These are phyloP conservation scores for Steromphala cineraria DNA, from an alignment of 2,888 invertebrate genomes.

Conservation along the genomic window DNA sequence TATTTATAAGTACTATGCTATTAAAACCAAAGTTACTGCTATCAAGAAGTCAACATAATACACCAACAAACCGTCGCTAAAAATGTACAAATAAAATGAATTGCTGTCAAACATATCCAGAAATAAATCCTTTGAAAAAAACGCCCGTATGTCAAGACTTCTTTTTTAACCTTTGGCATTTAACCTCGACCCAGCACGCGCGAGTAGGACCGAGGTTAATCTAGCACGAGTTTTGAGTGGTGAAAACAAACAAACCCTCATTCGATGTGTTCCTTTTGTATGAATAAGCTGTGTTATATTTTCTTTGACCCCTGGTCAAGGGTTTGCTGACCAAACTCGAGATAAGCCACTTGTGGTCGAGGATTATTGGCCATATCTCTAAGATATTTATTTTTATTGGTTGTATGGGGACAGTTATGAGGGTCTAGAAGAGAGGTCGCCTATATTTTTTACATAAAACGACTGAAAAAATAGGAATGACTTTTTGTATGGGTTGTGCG, in stretches of 20 bases:
- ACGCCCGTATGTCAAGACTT: background rate
- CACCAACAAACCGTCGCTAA: too few relatives aligned
- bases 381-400: background rate
- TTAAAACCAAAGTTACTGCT: too few relatives aligned
- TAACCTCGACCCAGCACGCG: conserved; percentile 1
- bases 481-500: too few relatives aligned
- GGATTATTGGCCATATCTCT: background rate
- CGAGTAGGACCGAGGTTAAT: conserved; percentile 1
- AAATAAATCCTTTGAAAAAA: too few relatives aligned
- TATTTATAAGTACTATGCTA: too few relatives aligned
- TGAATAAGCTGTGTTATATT: background rate
- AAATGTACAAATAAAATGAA: too few relatives aligned
- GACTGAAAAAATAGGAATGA: too few relatives aligned
- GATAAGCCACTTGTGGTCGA: background rate
- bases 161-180: background rate
- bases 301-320: background rate
- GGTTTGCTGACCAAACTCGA: background rate
- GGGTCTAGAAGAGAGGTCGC: background rate
- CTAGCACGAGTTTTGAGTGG: background rate
- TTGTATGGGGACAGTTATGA: background rate
- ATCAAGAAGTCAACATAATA: too few relatives aligned
- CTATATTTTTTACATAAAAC: too few relatives aligned
- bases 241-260: background rate
- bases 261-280: background rate
- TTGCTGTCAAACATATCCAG: too few relatives aligned